These are phyloP conservation scores for Egretta garzetta DNA, from an alignment of 2,113 vertebrate genomes.

Conservation along the genomic window DNA sequence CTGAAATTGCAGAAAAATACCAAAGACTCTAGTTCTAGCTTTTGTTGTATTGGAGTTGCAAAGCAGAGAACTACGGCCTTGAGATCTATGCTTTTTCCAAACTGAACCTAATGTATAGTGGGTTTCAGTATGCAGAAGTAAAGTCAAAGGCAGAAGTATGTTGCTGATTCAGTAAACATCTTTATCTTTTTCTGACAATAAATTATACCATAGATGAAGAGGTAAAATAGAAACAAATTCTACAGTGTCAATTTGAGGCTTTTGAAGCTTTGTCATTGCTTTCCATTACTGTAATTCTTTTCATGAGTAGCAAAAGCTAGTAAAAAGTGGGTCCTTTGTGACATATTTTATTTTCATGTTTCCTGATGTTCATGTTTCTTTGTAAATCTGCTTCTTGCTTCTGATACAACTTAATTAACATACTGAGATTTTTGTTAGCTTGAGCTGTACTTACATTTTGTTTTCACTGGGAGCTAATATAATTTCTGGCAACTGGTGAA, in stretches of 20 bases:
- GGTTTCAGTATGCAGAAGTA: not conserved
- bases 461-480: not conserved
- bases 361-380: not conserved
- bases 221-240: not conserved
- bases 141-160: not conserved
- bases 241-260: not conserved
- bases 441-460: not conserved
- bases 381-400: not conserved
- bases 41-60: not conserved
- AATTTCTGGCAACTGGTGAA: not conserved
- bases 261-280: not conserved
- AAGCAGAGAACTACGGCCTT: not conserved
- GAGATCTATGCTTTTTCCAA: fast-evolving
- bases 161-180: not conserved
- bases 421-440: not conserved
- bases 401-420: not conserved
- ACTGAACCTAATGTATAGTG: not conserved
- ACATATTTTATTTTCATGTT: not conserved
- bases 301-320: not conserved
- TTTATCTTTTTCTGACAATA: not conserved
- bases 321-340: not conserved
- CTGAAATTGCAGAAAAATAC: not conserved
- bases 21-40: not conserved
- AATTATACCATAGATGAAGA: not conserved
- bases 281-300: not conserved